A percentile compares a stretch with the other conserved stretches of the same genome.
Evolutionary conservation across 2,888 invertebrate species (phyloP).

Genomic region (Agriotes lineatus): DNA sequence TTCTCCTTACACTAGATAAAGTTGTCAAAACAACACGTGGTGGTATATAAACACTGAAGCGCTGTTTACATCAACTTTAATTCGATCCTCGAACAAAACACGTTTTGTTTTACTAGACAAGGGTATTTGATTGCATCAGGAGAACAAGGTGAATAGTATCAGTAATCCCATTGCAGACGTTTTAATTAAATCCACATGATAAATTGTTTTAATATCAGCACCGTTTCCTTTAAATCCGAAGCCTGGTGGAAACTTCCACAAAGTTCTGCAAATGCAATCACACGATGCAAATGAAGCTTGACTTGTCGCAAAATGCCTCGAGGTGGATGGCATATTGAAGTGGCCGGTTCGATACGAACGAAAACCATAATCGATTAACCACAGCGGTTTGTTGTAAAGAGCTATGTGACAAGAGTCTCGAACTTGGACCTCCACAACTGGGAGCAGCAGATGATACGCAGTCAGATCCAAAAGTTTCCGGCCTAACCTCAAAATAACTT

Average conservation of each 20-base stretch:
- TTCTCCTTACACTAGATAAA: not conserved
- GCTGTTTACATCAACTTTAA: not conserved
- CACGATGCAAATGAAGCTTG: not conserved
- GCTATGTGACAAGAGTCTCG: not conserved
- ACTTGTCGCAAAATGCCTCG: no score
- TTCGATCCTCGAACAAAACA: not conserved
- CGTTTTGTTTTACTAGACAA: not conserved
- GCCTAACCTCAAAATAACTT: no score
- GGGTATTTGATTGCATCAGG: not conserved
- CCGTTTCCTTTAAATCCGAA: not conserved
- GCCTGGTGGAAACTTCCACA: not conserved
- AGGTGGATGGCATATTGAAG: no score
- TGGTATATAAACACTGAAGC: not conserved
- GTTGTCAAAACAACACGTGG: not conserved
- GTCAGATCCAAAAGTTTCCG: no score
- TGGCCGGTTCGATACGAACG: no score
- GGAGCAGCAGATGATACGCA: slow-evolving; percentile 1
- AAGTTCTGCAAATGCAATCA: not conserved
- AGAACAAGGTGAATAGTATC: not conserved
- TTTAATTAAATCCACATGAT: slow-evolving; percentile 6
- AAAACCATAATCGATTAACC: slow-evolving; percentile 6
- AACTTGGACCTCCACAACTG: not conserved
- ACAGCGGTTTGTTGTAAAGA: slow-evolving; percentile 1
- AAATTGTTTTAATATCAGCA: not conserved
- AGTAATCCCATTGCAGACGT: not conserved